Conservation (phyloP, 2,888 invertebrate genomes). For the Lamellibrachia columna region DNA sequence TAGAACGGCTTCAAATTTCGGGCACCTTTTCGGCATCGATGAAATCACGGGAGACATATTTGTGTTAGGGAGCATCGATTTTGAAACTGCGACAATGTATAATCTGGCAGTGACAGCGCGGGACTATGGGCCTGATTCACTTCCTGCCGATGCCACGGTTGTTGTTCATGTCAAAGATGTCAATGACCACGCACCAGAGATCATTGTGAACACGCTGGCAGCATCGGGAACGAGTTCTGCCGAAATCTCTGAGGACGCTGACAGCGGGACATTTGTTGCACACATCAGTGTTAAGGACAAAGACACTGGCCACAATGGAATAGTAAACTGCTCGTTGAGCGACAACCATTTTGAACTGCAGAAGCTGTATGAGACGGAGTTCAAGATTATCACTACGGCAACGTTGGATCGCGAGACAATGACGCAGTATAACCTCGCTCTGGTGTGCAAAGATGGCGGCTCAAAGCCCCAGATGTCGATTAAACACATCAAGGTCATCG, state of each 20-base stretch:
- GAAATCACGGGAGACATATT: constrained; percentile 38
- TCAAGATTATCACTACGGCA: constrained; percentile 35
- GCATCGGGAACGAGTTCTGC: constrained; percentile 23
- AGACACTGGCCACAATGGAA: not conserved
- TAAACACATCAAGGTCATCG: constrained; percentile 32
- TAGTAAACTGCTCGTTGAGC: not conserved
- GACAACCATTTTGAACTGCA: constrained; percentile 5
- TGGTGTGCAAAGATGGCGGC: constrained; percentile 39
- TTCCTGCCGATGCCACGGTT: constrained; percentile 39
- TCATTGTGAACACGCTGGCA: constrained; percentile 40
- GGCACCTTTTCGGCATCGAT: constrained; percentile 37
- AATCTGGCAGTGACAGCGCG: constrained; percentile 38
- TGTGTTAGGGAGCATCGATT: constrained; percentile 38
- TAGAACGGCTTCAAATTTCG: constrained; percentile 38
- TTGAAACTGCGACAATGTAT: constrained; percentile 35
- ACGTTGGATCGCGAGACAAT: constrained; percentile 38
- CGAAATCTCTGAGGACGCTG: constrained; percentile 35
- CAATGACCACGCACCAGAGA: constrained; percentile 41
- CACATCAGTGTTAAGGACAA: constrained; percentile 29
- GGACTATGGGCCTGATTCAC: constrained; percentile 39
- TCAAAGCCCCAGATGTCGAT: constrained; percentile 31
- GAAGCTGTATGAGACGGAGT: constrained; percentile 23
- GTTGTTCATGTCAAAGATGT: constrained; percentile 39
- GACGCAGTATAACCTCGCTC: constrained; percentile 32
- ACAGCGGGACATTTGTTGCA: constrained; percentile 27